Evolutionary conservation across 2,113 vertebrate genomes (phyloP), one percentile per base, ranked within the genome.

Genomic region (Oncorhynchus gorbuscha): DNA sequence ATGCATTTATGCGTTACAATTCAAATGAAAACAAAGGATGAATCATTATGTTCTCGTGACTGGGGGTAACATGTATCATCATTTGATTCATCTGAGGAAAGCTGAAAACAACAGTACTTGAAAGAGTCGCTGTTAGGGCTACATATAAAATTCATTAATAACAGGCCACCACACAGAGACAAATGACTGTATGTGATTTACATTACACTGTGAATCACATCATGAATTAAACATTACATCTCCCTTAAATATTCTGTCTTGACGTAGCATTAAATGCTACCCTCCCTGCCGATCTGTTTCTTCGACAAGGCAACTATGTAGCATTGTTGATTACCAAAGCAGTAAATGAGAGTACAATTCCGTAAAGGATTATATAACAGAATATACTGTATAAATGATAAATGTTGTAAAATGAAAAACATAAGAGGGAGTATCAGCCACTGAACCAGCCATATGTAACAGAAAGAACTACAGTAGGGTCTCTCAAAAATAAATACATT

Each of bases 21-120:
- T 45, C 39, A 11, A 45, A 45, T 11, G 11, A 9, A 9, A 11
- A 45, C 39, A 45, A 45, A 11, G 8, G 35, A 35, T 35, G 6
- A 35, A 8, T 35, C 35, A 35, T 35, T 7, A 35, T 35, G 35
- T 45, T 45, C 7, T 45, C 8, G 2, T 45, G 39, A 45, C 8
- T 35, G 6, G 35, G 35, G 35, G 6, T 35, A 35, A 35, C 35
- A 35, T 35, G 35, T 45, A 45, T 45, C 39, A 45, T 45, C 39
- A 45, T 45, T 45, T 45, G 39, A 51, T 12, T 88, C 87, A 86
- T 49, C 81, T 82, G 87, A 89, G 87, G 89, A 90, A 90, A 87
- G 84, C 26, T 74, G 84, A 81, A 87, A 64, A 26, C 26, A 14
- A 48, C 20, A 30, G 39, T 24, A 51, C 4, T n/a, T 82, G 73